Conservation (phyloP, 2,888 invertebrate genomes). For the Drepana falcataria region DNA sequence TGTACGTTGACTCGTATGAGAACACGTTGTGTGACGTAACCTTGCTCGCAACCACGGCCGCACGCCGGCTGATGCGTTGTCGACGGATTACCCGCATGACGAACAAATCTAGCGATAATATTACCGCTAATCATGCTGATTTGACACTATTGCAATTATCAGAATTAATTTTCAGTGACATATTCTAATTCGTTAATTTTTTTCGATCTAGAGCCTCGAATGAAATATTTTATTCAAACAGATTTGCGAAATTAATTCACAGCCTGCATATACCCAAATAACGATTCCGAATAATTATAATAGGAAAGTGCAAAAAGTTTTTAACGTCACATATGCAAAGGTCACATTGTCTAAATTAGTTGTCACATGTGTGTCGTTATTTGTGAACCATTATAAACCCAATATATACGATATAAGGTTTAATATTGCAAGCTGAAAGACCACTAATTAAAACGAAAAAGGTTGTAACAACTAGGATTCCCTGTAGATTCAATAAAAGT, state of each 20-base stretch:
- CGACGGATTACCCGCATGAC: constrained; percentile 20
- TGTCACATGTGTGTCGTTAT: too few species aligned
- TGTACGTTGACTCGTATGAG: constrained; percentile 13
- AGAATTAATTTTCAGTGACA: constrained; percentile 14
- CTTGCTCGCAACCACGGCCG: constrained; percentile 41
- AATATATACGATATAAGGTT: too few species aligned
- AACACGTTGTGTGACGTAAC: constrained; percentile 32
- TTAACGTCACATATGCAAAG: too few species aligned
- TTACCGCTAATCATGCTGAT: constrained; percentile 19
- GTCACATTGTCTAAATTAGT: too few species aligned
- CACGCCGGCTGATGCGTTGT: constrained; percentile 25
- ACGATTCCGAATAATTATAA: neutral
- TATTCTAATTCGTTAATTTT: constrained; percentile 13
- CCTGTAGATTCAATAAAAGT: constrained; percentile 14
- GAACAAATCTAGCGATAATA: constrained; percentile 28
- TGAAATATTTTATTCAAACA: neutral
- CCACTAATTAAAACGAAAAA: too few species aligned
- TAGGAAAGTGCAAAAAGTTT: too few species aligned
- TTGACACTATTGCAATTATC: constrained; percentile 20
- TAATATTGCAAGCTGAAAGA: too few species aligned
- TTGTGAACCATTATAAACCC: too few species aligned
- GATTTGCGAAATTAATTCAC: too few species aligned
- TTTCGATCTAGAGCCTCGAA: constrained; percentile 24
- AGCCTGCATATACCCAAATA: neutral
- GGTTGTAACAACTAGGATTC: too few species aligned